These are phyloP conservation scores for Urosaurus nigricauda DNA, from an alignment of 2,797 vertebrate genomes.

Conservation along the genomic window DNA sequence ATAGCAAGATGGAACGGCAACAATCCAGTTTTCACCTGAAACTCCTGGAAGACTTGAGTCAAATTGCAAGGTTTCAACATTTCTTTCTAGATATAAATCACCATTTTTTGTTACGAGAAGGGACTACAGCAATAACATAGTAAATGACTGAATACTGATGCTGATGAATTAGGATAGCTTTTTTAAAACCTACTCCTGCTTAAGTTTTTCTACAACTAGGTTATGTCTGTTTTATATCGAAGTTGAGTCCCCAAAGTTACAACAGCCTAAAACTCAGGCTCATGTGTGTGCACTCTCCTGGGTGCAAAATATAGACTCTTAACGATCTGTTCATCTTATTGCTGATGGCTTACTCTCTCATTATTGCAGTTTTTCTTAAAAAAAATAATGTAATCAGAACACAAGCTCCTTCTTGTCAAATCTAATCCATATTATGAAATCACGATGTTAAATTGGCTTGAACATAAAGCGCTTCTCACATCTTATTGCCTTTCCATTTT, in stretches of 20 bases:
- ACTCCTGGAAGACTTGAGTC: constrained; percentile 77
- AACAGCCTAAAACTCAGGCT: constrained; percentile 69
- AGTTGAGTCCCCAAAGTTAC: constrained; percentile 69
- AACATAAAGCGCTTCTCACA: constrained; percentile 73
- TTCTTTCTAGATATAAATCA: constrained; percentile 53
- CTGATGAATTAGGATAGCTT: constrained; percentile 53
- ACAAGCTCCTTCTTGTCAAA: constrained; percentile 73
- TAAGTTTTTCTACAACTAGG: constrained; percentile 52
- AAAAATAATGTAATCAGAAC: constrained; percentile 70
- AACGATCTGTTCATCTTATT: constrained; percentile 74
- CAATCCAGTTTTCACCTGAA: constrained; percentile 67
- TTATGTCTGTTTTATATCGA: constrained; percentile 52
- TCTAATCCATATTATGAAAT: constrained; percentile 65
- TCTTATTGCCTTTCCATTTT: constrained; percentile 79
- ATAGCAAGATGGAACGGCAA: constrained; percentile 76
- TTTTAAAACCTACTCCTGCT: constrained; percentile 60
- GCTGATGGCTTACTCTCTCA: constrained; percentile 74
- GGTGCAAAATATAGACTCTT: constrained; percentile 66
- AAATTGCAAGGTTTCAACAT: constrained; percentile 66
- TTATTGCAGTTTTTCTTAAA: constrained; percentile 76
- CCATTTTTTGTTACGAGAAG: constrained; percentile 47
- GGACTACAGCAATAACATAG: constrained; percentile 44
- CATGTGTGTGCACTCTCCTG: constrained; percentile 45
- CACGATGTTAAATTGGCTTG: constrained; percentile 63
- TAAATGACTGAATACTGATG: constrained; percentile 40